A percentile compares a stretch with the other conserved stretches of the same genome.
These are phyloP conservation scores for Orthonevra nobilis DNA, from an alignment of 2,888 invertebrate species.

Conservation along the genomic window DNA sequence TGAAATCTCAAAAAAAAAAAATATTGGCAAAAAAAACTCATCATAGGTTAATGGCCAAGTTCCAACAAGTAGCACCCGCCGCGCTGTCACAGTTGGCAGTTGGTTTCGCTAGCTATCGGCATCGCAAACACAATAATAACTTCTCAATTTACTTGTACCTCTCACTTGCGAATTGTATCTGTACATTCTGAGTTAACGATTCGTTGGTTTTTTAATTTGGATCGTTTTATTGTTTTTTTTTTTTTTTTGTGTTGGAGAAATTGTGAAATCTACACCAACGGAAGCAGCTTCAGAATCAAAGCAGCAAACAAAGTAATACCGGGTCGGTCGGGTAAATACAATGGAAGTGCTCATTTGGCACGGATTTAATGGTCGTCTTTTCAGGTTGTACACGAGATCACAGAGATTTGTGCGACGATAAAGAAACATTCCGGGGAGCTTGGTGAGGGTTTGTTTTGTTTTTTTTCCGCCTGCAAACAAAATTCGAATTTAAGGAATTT, in stretches of 20 bases:
- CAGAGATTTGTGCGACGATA: conserved; percentile 20
- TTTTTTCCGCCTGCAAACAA: not conserved
- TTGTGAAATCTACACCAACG: conserved; percentile 46
- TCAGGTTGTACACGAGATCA: conserved; percentile 25
- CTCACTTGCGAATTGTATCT: not conserved
- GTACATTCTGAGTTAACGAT: not conserved
- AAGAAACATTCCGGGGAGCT: conserved; percentile 20
- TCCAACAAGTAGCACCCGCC: conserved; percentile 42
- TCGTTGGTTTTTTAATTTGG: not conserved
- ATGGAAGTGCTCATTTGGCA: conserved; percentile 28
- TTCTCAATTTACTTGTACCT: conserved; percentile 29
- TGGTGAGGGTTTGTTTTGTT: not conserved
- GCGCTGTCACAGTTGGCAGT: conserved; percentile 34
- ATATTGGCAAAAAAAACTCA: no score
- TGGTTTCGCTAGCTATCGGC: conserved; percentile 1
- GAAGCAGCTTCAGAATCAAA: not conserved
- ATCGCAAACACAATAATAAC: conserved; percentile 1
- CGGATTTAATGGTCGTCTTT: conserved; percentile 19
- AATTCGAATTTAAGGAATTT: no score
- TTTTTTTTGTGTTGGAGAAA: conserved; percentile 30
- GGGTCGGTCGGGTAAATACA: not conserved
- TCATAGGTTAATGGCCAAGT: conserved; percentile 47
- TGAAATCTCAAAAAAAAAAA: conserved; percentile 31
- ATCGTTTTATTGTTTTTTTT: no score
- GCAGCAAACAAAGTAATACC: conserved; percentile 12